These are phyloP conservation scores for Clepsis dumicolana DNA, from an alignment of 2,888 invertebrate species.

Conservation along the genomic window DNA sequence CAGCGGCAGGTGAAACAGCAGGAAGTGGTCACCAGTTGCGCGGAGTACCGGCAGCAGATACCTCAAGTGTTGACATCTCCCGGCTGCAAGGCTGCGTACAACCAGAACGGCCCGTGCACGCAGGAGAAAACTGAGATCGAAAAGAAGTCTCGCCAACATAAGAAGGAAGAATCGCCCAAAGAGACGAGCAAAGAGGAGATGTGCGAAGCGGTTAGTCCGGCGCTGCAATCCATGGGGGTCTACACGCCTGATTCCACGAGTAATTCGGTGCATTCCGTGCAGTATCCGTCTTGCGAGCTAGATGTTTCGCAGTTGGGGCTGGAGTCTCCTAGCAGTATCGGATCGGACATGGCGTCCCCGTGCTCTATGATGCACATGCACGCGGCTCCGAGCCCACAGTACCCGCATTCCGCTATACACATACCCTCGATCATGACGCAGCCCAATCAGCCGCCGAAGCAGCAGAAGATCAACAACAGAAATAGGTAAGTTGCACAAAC, in stretches of 20 bases:
- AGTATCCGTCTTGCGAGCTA: constrained; percentile 92
- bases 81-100: constrained; percentile 70
- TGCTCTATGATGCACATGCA: constrained; percentile 90
- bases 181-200: constrained; percentile 75
- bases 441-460: constrained; percentile 82
- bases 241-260: constrained; percentile 95
- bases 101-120: constrained; percentile 72
- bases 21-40: constrained; percentile 71
- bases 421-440: constrained; percentile 82
- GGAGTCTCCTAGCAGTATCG: constrained; percentile 95
- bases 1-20: constrained; percentile 74
- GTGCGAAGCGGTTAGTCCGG: constrained; percentile 83
- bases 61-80: constrained; percentile 74
- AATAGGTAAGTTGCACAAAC: constrained; percentile 69
- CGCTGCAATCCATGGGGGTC: constrained; percentile 93
- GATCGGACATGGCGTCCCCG: constrained; percentile 93
- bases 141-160: constrained; percentile 73
- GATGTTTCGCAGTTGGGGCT: constrained; percentile 94
- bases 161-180: constrained; percentile 78
- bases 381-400: constrained; percentile 85
- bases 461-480: constrained; percentile 81
- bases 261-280: constrained; percentile 93
- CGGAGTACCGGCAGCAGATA: constrained; percentile 75
- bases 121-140: constrained; percentile 78
- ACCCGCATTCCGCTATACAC: constrained; percentile 83